Evolutionary conservation across 2,888 invertebrate genomes (phyloP), one percentile per base, ranked within the genome.

Genomic region (Archips xylosteana): DNA sequence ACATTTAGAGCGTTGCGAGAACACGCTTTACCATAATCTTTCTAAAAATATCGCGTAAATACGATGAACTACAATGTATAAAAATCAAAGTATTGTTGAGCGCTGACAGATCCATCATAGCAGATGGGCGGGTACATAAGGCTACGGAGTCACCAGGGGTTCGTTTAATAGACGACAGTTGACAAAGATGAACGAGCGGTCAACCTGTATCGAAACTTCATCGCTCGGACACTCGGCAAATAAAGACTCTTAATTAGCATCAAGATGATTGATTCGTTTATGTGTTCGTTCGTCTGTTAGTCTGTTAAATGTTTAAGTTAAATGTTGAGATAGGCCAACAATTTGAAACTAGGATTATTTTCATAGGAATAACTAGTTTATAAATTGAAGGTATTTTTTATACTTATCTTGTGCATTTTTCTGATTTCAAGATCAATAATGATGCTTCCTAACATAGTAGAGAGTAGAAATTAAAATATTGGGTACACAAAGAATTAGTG

Each of bases 91-190:
- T 81, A 82, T 80, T 76, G 81, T 79, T 71, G 81, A 83, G 77
- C 81, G 80, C 81, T 84, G 84, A 86, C 82, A 83, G 80, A 81
- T 82, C 83, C 81, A 79, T 70, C 39, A 76, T 82, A 82, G 82
- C 82, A 82, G 82, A 83, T 84, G 79, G 75, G 77, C 49, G 75
- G 54, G 61, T 47, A 70, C 65, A 62, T n/a, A 73, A 69, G 74
- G 77, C 75, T 23, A 45, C 36, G n/a, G 39, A 79, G 78, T 78
- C 79, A 77, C 80, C 15, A 77, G 77, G 78, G 82, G 79, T 81
- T 82, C 76, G 81, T 81, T 84, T 83, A 84, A 80, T 80, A 83
- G 81, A 82, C 76, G 78, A 79, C 71, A 80, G 79, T 76, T 81
- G 84, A 84, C 83, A 79, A 81, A 83, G 85, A 87, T 80, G 75